Evolutionary conservation across 2,113 vertebrate species (phyloP).

Genomic region (Oryzias celebensis): DNA sequence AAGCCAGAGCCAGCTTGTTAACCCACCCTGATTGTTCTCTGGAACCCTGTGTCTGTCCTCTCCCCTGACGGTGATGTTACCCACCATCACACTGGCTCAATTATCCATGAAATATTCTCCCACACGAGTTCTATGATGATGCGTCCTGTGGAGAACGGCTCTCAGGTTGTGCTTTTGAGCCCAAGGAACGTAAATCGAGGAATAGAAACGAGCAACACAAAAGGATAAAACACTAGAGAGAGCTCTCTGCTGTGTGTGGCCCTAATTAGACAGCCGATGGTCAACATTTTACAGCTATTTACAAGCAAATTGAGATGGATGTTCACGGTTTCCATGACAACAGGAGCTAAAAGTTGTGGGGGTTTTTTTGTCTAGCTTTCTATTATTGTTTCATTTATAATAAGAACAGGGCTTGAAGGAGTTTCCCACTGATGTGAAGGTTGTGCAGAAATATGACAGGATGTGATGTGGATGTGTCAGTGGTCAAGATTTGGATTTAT

Average conservation of each 20-base stretch:
- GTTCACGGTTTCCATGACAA: constrained; percentile 59
- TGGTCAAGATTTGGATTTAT: constrained; percentile 30
- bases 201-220: neutral
- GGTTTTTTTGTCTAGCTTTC: constrained; percentile 39
- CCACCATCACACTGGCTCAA: constrained; percentile 56
- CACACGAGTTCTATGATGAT: constrained; percentile 42
- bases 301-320: constrained; percentile 12
- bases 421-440: constrained; percentile 20
- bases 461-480: constrained; percentile 34
- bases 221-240: neutral
- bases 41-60: constrained; percentile 44
- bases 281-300: constrained; percentile 14
- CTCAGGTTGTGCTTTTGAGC: constrained; percentile 36
- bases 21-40: constrained; percentile 63
- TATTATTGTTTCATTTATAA: constrained; percentile 31
- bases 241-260: neutral
- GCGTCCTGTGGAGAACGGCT: constrained; percentile 18
- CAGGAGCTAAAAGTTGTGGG: constrained; percentile 26
- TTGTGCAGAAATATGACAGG: constrained; percentile 5
- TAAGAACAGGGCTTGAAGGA: neutral
- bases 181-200: neutral
- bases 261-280: constrained; percentile 42
- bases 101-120: constrained; percentile 64
- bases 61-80: constrained; percentile 44
- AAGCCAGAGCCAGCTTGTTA: constrained; percentile 60